Percentiles rank a stretch among this genome's conserved stretches.
Evolutionary conservation across 2,888 invertebrate genomes (phyloP).

Genomic region (Strigamia transsilvanica): DNA sequence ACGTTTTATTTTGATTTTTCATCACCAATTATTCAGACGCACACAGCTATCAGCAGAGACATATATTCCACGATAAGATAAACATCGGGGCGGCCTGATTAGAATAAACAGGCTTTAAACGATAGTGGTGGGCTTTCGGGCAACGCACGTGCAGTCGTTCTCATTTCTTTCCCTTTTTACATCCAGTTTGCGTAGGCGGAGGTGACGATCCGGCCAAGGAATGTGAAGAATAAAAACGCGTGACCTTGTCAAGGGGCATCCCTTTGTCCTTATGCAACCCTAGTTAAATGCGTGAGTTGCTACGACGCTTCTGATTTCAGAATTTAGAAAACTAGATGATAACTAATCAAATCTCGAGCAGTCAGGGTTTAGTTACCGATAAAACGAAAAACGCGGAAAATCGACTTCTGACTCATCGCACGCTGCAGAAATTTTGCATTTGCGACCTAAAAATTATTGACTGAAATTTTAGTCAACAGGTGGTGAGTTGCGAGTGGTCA

Average conservation of each 20-base stretch:
- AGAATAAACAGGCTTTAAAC: neutral
- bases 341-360: constrained; percentile 11
- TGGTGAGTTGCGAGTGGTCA: neutral
- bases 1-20: neutral
- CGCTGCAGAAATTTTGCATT: no score
- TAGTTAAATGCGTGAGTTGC: neutral
- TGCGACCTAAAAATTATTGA: neutral
- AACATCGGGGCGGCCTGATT: neutral
- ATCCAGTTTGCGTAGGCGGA: neutral
- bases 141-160: neutral
- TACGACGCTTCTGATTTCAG: constrained; percentile 13
- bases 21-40: neutral
- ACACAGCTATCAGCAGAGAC: neutral
- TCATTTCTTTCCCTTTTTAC: neutral
- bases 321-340: neutral
- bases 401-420: constrained; percentile 1
- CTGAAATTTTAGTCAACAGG: neutral
- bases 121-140: neutral
- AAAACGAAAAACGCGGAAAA: neutral
- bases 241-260: constrained; percentile 39
- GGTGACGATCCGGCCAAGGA: neutral
- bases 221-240: neutral
- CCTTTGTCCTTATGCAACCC: constrained; percentile 35
- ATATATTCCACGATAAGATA: constrained; percentile 12
- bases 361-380: constrained; percentile 19